Evolutionary conservation across 2,888 invertebrate genomes (phyloP), one percentile per base, ranked within the genome.

Genomic region (Orthosia gothica): DNA sequence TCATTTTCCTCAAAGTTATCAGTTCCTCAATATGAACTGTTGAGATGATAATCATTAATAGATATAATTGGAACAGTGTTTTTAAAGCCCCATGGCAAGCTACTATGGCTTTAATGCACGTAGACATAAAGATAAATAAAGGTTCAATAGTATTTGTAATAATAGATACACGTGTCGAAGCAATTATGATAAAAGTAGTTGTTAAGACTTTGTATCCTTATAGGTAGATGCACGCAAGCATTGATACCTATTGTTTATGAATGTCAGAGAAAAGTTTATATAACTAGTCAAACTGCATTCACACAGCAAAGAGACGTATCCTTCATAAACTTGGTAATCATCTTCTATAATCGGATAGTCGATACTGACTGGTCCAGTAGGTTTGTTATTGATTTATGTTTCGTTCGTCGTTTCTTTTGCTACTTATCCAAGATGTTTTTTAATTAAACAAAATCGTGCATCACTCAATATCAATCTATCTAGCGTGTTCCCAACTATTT

Each of bases 161-260:
- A 70, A 76, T 47, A 82, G 59, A 71, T 84, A 74, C 84, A 83
- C 84, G 83, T 85, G 86, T 70, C 65, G 45, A 66, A 61, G 74
- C 45, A 74, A 83, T 84, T 66, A 80, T 70, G 54, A 78, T 74
- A 76, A 70, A 85, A 76, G 71, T 78, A 61, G 67, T 69, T 66
- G 45, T 86, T 54, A 74, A 71, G 57, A 72, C 63, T 63, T 83
- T 62, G 70, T 75, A 79, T 73, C 71, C 72, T 71, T 76, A 55
- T 63, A 68, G 26, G 26, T 40, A 68, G 23, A 26, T 57, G 70
- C 84, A 82, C 74, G 76, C 76, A 58, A 81, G 26, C 26, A 62
- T 64, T 54, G 15, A 5, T 50, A 45, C 7, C 50, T 68, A 45
- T 15, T 26, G n/a, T 18, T 54, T 57, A 50, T 50, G 15, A 13